Percentiles rank a stretch among this genome's conserved stretches.
Evolutionary conservation across 2,113 vertebrate species (phyloP).

Genomic region (Chionodraco myersi): DNA sequence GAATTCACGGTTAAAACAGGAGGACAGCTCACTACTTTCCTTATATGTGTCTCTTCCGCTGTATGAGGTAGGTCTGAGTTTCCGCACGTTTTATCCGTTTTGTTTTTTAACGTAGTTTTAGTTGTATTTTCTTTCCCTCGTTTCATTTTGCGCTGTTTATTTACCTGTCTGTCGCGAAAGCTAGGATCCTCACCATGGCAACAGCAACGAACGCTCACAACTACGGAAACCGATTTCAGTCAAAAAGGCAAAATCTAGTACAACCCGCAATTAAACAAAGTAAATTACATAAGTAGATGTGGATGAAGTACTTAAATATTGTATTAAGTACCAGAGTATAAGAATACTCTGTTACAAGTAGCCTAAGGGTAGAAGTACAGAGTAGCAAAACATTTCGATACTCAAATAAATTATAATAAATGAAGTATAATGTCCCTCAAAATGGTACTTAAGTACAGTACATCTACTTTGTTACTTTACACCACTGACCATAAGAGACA

Average conservation of each 20-base stretch:
- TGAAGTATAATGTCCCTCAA: too few relatives aligned
- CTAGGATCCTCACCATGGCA: conserved; percentile 38
- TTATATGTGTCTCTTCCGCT: not conserved
- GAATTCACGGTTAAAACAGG: not conserved
- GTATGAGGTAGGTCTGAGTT: not conserved
- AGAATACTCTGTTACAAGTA: too few relatives aligned
- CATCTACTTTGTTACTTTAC: too few relatives aligned
- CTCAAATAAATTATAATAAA: too few relatives aligned
- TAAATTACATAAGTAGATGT: not conserved
- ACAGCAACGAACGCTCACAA: conserved; percentile 16
- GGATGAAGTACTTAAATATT: too few relatives aligned
- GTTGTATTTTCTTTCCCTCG: conserved; percentile 1
- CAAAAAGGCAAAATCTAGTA: conserved; percentile 1
- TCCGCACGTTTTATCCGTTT: not conserved
- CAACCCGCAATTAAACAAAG: too few relatives aligned
- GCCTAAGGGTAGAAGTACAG: too few relatives aligned
- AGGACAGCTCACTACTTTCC: not conserved
- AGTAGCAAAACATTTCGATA: too few relatives aligned
- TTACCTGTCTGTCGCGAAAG: not conserved
- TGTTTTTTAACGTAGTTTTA: not conserved
- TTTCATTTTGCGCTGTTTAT: conserved; percentile 10
- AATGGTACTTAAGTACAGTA: too few relatives aligned
- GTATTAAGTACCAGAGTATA: too few relatives aligned
- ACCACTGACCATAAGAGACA: too few relatives aligned
- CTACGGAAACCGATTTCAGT: conserved; percentile 37